These are phyloP conservation scores for Andrena fulva DNA, from an alignment of 2,888 invertebrate genomes.

Conservation along the genomic window DNA sequence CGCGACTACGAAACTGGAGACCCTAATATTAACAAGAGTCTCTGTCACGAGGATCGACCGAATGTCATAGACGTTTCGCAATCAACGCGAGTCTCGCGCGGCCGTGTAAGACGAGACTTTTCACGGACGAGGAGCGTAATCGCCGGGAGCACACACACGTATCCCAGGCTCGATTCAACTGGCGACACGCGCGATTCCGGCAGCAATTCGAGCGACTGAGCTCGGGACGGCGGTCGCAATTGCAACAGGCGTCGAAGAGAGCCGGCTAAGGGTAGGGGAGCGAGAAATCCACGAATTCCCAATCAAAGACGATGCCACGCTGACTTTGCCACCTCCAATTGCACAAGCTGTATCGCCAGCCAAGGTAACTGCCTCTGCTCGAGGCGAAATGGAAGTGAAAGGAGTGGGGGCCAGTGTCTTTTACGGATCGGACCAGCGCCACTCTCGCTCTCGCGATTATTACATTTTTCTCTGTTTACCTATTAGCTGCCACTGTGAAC, in stretches of 20 bases:
- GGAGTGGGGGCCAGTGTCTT: background rate
- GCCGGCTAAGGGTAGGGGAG: slow-evolving; percentile 24
- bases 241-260: slow-evolving; percentile 12
- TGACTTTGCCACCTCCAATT: slow-evolving; percentile 14
- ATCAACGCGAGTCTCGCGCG: background rate
- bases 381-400: background rate
- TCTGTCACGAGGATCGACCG: too few species aligned
- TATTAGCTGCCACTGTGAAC: background rate
- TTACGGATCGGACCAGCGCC: background rate
- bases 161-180: background rate
- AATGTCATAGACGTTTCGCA: background rate
- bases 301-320: slow-evolving; percentile 38
- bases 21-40: too few species aligned
- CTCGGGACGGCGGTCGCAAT: slow-evolving; percentile 12
- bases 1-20: too few species aligned
- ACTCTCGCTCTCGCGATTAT: background rate
- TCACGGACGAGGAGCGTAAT: background rate
- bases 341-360: background rate
- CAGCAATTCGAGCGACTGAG: slow-evolving; percentile 48
- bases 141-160: background rate
- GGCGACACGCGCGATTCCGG: slow-evolving; percentile 22
- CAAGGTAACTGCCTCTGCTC: background rate
- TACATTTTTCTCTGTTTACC: background rate
- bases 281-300: slow-evolving; percentile 43
- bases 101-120: background rate